Evolutionary conservation across 2,797 vertebrate species (phyloP), one percentile per base, ranked within the genome.

Genomic region (Cyprinodon diabolis): DNA sequence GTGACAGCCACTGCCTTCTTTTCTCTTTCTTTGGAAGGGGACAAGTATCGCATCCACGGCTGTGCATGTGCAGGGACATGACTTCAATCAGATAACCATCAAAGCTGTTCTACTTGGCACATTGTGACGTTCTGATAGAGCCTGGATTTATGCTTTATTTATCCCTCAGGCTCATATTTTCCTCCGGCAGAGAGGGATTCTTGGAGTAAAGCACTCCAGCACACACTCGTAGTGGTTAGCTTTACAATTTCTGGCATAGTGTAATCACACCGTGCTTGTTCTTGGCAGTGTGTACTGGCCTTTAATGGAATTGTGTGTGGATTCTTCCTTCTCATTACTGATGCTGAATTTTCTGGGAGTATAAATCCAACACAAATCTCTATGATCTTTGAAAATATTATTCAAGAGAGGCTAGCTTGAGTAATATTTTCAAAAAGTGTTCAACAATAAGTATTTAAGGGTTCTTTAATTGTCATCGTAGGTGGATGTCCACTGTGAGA

Each of bases 91-190:
- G 73, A 51, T 40, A 68, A 73, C 56, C 82, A 70, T 84, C 78
- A 92, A 85, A 90, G 82, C 78, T 73, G 77, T 49, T 63, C 54
- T 72, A 76, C 72, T 84, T 83, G 76, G 90, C 78, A 86, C 72
- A 75, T 81, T 68, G 79, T 19, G 63, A 87, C 90, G 88, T 89
- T 85, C 68, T 63, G 30, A 72, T 71, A 81, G 88, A 91, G 88
- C 86, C 77, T 69, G 68, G 65, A 76, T 85, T 90, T 88, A 93
- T 93, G 89, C 75, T 84, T 92, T 91, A 93, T 93, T 95, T 86
- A 94, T 92, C 85, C 82, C 74, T 75, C 79, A 76, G 81, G 86
- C 75, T 73, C 75, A 67, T 86, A 88, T 84, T 89, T 81, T 70
- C 72, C 69, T 76, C 84, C 54, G 77, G 76, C 43, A 43, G 63